Evolutionary conservation across 2,797 vertebrate genomes (phyloP).

Genomic region (Ibycter americanus): DNA sequence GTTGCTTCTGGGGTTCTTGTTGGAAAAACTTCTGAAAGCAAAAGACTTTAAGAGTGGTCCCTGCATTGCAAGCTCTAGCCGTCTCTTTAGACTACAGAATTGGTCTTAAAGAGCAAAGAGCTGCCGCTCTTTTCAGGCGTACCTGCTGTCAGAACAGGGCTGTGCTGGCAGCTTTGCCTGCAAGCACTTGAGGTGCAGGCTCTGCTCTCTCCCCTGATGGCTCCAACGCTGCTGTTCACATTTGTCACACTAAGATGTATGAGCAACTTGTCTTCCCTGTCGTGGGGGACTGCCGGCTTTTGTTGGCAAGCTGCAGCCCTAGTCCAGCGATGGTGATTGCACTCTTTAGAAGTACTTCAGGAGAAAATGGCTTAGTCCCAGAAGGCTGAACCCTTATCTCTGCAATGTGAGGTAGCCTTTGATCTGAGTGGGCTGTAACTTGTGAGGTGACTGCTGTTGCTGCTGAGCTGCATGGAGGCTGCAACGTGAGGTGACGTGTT

Average conservation of each 20-base stretch:
- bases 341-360: not conserved
- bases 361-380: not conserved
- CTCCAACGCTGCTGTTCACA: not conserved
- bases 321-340: not conserved
- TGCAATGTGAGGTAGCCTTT: not conserved
- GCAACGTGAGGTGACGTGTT: not conserved
- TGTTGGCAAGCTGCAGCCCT: not conserved
- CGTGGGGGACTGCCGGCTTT: fast-evolving
- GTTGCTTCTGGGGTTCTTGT: not conserved
- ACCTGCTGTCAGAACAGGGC: not conserved
- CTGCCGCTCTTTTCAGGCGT: not conserved
- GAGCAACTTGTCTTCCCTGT: not conserved
- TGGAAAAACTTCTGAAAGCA: not conserved
- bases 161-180: not conserved
- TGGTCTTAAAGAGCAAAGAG: not conserved
- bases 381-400: not conserved
- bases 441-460: not conserved
- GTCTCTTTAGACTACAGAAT: not conserved
- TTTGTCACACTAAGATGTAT: not conserved
- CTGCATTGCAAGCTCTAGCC: not conserved
- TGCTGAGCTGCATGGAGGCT: not conserved
- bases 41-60: fast-evolving
- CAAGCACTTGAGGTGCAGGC: not conserved
- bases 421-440: not conserved
- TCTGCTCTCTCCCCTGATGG: not conserved